A percentile compares a stretch with the other conserved stretches of the same genome.
Evolutionary conservation across 2,113 vertebrate genomes (phyloP).

Genomic region (Rhabdomys dilectus): DNA sequence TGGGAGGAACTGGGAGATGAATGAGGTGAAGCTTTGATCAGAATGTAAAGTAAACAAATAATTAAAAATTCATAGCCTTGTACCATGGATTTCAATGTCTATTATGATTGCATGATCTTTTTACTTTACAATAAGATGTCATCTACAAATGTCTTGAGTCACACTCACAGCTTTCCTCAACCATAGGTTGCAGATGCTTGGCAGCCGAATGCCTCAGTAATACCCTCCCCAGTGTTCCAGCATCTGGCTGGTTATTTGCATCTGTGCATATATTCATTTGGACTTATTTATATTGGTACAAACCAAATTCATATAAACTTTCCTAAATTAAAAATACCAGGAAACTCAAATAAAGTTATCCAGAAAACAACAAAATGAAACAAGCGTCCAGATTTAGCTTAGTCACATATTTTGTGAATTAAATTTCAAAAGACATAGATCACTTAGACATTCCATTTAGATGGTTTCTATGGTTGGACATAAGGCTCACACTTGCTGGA

Average conservation of each 20-base stretch:
- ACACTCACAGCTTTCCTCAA: too few species aligned
- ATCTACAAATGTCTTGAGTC: neutral
- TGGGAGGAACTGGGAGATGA: too few species aligned
- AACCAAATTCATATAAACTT: neutral
- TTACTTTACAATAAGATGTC: neutral
- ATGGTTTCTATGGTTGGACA: too few species aligned
- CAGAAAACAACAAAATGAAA: neutral
- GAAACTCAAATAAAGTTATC: neutral
- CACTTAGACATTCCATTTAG: neutral
- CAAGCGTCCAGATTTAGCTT: neutral
- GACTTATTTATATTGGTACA: neutral
- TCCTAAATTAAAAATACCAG: neutral
- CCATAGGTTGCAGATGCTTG: too few species aligned
- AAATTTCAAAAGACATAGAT: neutral
- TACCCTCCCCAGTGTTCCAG: neutral
- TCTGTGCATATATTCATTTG: neutral
- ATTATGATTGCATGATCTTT: neutral
- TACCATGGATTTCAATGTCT: neutral
- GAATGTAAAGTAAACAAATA: too few species aligned
- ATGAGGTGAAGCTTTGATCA: too few species aligned
- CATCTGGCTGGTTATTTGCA: neutral
- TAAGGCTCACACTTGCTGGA: neutral
- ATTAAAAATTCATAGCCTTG: neutral
- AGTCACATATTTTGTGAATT: neutral
- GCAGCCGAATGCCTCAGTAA: neutral